These are phyloP conservation scores for Myripristis jacobus DNA, from an alignment of 2,797 vertebrate species.

Conservation along the genomic window DNA sequence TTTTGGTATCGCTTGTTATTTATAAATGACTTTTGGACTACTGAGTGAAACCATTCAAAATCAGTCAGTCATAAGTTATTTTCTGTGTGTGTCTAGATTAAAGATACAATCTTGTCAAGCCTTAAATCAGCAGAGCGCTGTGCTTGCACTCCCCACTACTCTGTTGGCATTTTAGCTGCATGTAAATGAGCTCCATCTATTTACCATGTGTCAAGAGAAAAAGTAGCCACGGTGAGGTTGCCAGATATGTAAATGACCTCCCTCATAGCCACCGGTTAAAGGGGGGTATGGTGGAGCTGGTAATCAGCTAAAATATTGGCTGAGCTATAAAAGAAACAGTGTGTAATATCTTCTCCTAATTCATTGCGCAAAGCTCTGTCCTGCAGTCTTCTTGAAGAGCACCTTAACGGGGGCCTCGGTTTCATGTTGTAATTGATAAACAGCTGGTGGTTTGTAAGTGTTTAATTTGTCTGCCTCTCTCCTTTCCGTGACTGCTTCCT, in stretches of 20 bases:
- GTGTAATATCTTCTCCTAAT: conserved; percentile 17
- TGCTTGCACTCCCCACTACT: conserved; percentile 44
- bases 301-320: conserved; percentile 41
- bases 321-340: conserved; percentile 34
- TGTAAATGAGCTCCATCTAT: conserved; percentile 65
- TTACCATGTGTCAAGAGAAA: conserved; percentile 37
- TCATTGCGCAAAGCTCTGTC: neutral
- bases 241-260: conserved; percentile 61
- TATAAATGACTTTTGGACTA: neutral
- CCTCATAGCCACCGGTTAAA: conserved; percentile 17
- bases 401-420: conserved; percentile 10
- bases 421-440: conserved; percentile 48
- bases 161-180: conserved; percentile 63
- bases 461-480: conserved; percentile 39
- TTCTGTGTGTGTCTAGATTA: conserved; percentile 10
- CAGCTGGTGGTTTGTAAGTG: conserved; percentile 41
- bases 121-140: conserved; percentile 13
- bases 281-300: conserved; percentile 6
- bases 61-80: conserved; percentile 22
- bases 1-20: neutral
- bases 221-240: conserved; percentile 40
- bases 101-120: conserved; percentile 37
- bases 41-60: conserved; percentile 11
- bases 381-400: neutral
- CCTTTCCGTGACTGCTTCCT: neutral